Evolutionary conservation across 2,113 vertebrate species (phyloP), one percentile per base, ranked within the genome.

Genomic region (Rattus rattus): DNA sequence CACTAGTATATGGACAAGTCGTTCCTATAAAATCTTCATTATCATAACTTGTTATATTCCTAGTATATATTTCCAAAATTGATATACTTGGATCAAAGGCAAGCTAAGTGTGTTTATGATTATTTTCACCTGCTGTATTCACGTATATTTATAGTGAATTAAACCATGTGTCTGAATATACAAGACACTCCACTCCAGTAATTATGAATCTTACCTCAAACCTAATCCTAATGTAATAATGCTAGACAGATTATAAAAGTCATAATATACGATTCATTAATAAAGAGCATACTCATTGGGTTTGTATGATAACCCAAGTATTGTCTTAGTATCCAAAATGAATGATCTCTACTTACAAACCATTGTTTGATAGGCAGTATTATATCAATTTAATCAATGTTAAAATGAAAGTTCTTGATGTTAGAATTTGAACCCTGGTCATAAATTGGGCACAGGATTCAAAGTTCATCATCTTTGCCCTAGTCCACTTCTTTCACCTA

Each of bases 51-150:
- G 77, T 52, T 87, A 43, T 10, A 63, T 83, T 59, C 26, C 77
- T 79, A 90, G 59, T 56, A 94, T 36, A 75, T 47, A 88, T 72
- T 75, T 88, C 36, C 36, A 88, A 80, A 92, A 92, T 14, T 81
- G 77, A 61, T 49, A 87, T 59, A 47, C 54, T 80, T 94, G 26
- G 54, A 4, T 90, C 61, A 85, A 43, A 76, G 24, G 20, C 33
- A 22, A 22, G 39, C 70, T 72, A 24, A 69, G n/a, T 5, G 52
- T 65, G 24, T 59, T 95, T 93, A 43, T 24, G 28, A 14, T 2
- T 56, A n/a, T 87, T 94, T 92, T 75, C 19, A 91, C 13, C 33
- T 69, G 80, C 7, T 69, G 19, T 73, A 49, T 86, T 85, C 83
- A 79, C 61, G 54, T 52, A 69, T 52, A 33, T 7, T 92, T 86